Percentiles rank a stretch among this genome's conserved stretches.
phyloP scores from a whole-genome alignment of 2,113 vertebrate species.

The Percopsis transmontana region DNA sequence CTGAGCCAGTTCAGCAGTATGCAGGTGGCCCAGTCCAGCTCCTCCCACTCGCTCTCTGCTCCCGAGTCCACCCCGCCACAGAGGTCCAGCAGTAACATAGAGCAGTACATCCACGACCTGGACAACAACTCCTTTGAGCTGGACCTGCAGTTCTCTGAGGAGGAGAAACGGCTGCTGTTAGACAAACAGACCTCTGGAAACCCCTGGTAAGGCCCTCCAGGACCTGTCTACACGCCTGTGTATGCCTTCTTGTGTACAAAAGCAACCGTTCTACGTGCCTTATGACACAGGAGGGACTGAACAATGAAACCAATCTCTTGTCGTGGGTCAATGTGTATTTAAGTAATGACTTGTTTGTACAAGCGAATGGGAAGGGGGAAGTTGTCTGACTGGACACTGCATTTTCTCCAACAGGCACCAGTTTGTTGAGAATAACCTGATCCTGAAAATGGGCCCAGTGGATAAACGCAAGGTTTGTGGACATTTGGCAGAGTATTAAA shows the following conservation, averaged over 20 bases:
- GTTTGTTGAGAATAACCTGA: constrained; percentile 99
- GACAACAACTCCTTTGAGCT: constrained; percentile 98
- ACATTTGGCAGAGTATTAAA: not conserved
- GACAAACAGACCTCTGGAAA: constrained; percentile 95
- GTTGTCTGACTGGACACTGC: not conserved
- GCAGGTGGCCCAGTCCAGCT: constrained; percentile 91
- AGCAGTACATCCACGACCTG: constrained; percentile 97
- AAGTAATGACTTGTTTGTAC: not conserved
- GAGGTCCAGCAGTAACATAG: constrained; percentile 91
- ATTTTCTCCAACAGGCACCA: constrained; percentile 86
- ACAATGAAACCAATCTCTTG: not conserved
- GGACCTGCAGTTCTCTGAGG: constrained; percentile 94
- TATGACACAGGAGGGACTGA: no score
- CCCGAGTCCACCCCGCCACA: constrained; percentile 79
- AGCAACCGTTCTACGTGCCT: no score
- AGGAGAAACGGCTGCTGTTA: constrained; percentile 91
- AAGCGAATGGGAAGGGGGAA: not conserved
- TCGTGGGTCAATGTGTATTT: not conserved
- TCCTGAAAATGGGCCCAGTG: constrained; percentile 98
- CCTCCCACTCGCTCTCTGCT: constrained; percentile 83
- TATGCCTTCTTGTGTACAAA: not conserved
- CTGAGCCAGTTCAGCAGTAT: constrained; percentile 98
- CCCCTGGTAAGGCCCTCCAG: constrained; percentile 90
- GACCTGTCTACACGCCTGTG: not conserved
- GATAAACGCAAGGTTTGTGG: constrained; percentile 95